A percentile compares a stretch with the other conserved stretches of the same genome.
Evolutionary conservation across 1,140 invertebrate species (phyloP).

Genomic region (Hyphantria cunea): DNA sequence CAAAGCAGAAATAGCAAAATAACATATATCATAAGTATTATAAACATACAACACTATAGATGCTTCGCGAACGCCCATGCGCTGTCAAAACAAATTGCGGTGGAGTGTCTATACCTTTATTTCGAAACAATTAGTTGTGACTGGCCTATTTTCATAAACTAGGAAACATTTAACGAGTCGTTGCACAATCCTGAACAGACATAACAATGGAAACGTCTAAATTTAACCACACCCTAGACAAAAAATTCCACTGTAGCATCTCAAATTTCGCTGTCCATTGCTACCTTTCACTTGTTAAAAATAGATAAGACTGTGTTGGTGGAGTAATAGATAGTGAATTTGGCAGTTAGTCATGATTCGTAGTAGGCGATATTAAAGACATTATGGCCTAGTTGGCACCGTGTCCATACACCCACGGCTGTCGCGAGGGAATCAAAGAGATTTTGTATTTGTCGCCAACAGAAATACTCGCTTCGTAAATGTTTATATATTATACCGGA

Average conservation of each 20-base stretch:
- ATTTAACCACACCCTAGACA: conserved; percentile 38
- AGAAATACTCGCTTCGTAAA: conserved; percentile 32
- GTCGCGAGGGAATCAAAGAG: conserved; percentile 52
- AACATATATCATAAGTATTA: conserved; percentile 19
- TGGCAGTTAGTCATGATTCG: conserved; percentile 8
- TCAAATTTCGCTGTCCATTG: conserved; percentile 31
- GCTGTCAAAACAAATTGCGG: conserved; percentile 13
- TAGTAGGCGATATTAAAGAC: conserved; percentile 48
- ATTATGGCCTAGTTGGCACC: conserved; percentile 61
- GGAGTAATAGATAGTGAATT: conserved; percentile 33
- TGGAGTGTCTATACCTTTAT: conserved; percentile 31
- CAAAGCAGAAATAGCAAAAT: no score
- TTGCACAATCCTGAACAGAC: conserved; percentile 63
- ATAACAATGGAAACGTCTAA: conserved; percentile 58
- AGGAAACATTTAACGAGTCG: conserved; percentile 54
- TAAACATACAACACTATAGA: neutral
- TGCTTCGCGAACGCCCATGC: no score
- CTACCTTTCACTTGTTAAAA: conserved; percentile 11
- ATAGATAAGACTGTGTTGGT: neutral
- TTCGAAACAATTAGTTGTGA: conserved; percentile 53
- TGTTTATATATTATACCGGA: conserved; percentile 27
- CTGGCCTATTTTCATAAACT: conserved; percentile 51
- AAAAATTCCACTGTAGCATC: conserved; percentile 33
- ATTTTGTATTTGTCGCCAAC: conserved; percentile 43
- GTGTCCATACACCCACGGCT: conserved; percentile 40